A percentile compares a stretch with the other conserved stretches of the same genome.
phyloP scores from a whole-genome alignment of 2,888 invertebrate genomes.

The Galeopsomyia nigrocyanea region DNA sequence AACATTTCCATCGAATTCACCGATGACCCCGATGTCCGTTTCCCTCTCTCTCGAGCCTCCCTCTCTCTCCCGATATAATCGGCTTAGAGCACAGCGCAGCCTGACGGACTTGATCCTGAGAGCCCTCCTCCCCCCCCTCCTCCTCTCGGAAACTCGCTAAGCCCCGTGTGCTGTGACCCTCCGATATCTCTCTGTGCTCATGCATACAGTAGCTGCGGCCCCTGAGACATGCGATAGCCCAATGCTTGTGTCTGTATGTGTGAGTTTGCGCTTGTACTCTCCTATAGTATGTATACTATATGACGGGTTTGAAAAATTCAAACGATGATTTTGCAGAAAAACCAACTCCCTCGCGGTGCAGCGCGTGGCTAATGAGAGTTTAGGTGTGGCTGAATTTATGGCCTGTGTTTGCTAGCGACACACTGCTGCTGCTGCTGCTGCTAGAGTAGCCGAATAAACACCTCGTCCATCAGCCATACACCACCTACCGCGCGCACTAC shows the following conservation, averaged over 20 bases:
- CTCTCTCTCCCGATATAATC: conserved; percentile 60
- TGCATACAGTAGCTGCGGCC: not conserved
- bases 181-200: conserved; percentile 6
- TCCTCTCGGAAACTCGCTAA: conserved; percentile 25
- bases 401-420: not conserved
- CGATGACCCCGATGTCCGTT: conserved; percentile 47
- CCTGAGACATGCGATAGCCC: too few relatives aligned
- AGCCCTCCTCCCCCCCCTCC: conserved; percentile 54
- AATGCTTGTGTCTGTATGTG: too few relatives aligned
- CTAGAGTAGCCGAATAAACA: conserved; percentile 9
- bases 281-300: too few relatives aligned
- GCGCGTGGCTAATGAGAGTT: conserved; percentile 4
- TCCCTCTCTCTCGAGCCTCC: conserved; percentile 32
- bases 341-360: too few relatives aligned
- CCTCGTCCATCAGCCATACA: conserved; percentile 16
- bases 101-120: conserved; percentile 60
- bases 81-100: conserved; percentile 62
- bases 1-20: conserved; percentile 53
- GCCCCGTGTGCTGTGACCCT: conserved; percentile 9
- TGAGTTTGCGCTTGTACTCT: too few relatives aligned
- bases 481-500: not conserved
- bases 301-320: too few relatives aligned
- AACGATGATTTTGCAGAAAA: too few relatives aligned
- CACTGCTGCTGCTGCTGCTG: not conserved
- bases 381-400: not conserved